phyloP scores from a whole-genome alignment of 2,113 vertebrate species.

The Bufo bufo region DNA sequence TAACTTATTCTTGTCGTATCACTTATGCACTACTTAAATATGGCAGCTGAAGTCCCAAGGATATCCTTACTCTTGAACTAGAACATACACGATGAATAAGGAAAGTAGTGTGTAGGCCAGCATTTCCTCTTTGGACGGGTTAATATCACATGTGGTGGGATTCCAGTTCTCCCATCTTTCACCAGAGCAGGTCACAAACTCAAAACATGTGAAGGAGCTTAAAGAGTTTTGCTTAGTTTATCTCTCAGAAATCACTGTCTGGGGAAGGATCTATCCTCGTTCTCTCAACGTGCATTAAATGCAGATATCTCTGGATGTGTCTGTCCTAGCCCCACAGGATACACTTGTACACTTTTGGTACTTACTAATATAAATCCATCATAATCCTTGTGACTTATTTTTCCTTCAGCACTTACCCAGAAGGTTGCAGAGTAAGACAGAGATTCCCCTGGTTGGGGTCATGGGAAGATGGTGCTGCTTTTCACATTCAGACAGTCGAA shows the following conservation, averaged over 20 bases:
- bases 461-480: slow-evolving; percentile 49
- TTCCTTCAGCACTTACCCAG: slow-evolving; percentile 49
- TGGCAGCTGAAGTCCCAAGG: background rate
- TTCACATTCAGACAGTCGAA: slow-evolving; percentile 28
- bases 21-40: background rate
- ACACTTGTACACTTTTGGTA: slow-evolving; percentile 45
- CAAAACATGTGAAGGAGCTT: slow-evolving; percentile 54
- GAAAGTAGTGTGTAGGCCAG: background rate
- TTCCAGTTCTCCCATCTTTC: slow-evolving; percentile 46
- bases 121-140: slow-evolving; percentile 20
- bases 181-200: slow-evolving; percentile 49
- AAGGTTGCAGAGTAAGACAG: slow-evolving; percentile 31
- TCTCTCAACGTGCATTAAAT: slow-evolving; percentile 45
- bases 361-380: slow-evolving; percentile 52
- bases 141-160: slow-evolving; percentile 42
- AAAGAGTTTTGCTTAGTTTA: slow-evolving; percentile 55
- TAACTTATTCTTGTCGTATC: no score
- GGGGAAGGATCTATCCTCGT: slow-evolving; percentile 54
- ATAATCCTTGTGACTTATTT: slow-evolving; percentile 46
- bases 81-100: background rate
- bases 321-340: slow-evolving; percentile 46
- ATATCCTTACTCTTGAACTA: background rate
- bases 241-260: slow-evolving; percentile 57
- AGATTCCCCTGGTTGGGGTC: slow-evolving; percentile 14
- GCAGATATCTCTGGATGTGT: slow-evolving; percentile 52